Base-by-base conservation (phyloP, 2,888 invertebrate species). In the Agrotis exclamationis region DNA sequence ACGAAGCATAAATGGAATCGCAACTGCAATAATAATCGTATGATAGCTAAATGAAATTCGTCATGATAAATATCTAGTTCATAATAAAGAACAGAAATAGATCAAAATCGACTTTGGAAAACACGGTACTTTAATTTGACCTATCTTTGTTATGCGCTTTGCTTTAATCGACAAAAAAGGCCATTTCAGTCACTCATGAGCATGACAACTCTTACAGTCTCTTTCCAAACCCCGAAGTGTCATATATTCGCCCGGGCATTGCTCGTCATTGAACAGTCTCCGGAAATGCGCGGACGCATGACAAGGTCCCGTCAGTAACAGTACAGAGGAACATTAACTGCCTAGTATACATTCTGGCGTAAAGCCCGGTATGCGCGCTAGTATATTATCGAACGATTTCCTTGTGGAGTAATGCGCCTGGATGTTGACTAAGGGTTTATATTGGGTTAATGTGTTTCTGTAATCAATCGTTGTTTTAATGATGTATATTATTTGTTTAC, bases 341-440 rank as follows among this genome's bases (percentile, higher is more conserved):
- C 68, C 66, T 53, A 69, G 81, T 77, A 60, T 66, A 77, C 44
- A 56, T 65, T 68, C 39, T 81, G 81, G 81, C 81, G 58, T 63
- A 59, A 69, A 65, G 84, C 84, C 84, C 81, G 70, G 81, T 70
- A 81, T 81, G 66, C 64, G 65, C 47, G 28, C 51, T 57, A 20
- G 28, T 79, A 58, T 64, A 63, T 60, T 64, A 65, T 28, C 13
- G 54, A 64, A 53, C 28, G 53, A 66, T 80, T 80, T 80, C 75
- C 80, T 70, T 48, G 63, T 47, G 45, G 18, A 64, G 47, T 67
- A 33, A 63, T 47, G 33, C 39, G 47, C 20, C 22, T 63, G 18
- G 13, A 4, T 44, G 50, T 60, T 59, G 22, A 80, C 47, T 77
- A 20, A 45, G 11, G 75, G 18, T 45, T 66, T 74, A 62, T 33